Conservation (phyloP, 2,888 invertebrate species). For the Heteromurus nitidus region DNA sequence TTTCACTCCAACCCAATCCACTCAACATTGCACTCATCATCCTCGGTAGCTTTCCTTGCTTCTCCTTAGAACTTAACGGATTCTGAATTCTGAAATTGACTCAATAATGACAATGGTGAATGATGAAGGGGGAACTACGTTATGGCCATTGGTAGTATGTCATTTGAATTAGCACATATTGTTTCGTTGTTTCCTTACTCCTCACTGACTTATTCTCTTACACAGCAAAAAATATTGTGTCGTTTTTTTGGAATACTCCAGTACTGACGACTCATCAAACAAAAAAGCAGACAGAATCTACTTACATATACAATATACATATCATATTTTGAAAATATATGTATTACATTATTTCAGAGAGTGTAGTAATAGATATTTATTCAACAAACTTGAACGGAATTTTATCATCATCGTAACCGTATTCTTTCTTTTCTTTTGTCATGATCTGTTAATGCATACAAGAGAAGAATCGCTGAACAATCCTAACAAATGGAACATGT, state of each 20-base stretch:
- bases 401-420: too few relatives aligned
- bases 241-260: neutral
- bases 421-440: too few relatives aligned
- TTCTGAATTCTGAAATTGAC: constrained; percentile 23
- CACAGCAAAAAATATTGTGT: neutral
- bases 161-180: neutral
- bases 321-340: too few relatives aligned
- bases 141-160: neutral
- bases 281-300: too few relatives aligned
- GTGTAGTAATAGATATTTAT: too few relatives aligned
- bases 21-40: neutral
- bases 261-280: neutral
- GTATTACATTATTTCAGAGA: too few relatives aligned
- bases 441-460: too few relatives aligned
- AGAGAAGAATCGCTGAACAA: too few relatives aligned
- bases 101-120: constrained; percentile 12
- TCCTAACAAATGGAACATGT: too few relatives aligned
- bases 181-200: neutral
- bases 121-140: neutral
- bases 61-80: constrained; percentile 21
- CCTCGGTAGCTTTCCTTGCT: neutral
- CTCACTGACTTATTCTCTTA: neutral
- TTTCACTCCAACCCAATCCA: constrained; percentile 25
- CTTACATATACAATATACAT: too few relatives aligned
- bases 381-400: too few relatives aligned